phyloP scores from a whole-genome alignment of 2,797 vertebrate species.

The Sardinella longiceps region DNA sequence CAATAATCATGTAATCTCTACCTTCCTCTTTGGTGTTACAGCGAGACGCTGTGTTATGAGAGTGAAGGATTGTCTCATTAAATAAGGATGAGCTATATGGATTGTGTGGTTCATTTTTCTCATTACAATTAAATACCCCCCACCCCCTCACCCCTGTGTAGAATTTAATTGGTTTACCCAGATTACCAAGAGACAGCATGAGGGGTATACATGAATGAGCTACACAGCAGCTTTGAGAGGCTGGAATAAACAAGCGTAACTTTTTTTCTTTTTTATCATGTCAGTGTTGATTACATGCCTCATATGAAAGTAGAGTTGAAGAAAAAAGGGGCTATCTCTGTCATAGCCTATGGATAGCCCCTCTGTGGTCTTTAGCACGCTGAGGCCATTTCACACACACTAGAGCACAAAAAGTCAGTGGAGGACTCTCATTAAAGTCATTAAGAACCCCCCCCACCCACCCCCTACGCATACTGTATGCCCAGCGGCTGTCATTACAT shows the following conservation, averaged over 20 bases:
- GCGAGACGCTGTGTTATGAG: not conserved
- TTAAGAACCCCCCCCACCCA: slow-evolving; percentile 37
- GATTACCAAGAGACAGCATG: not conserved
- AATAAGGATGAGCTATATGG: slow-evolving; percentile 5
- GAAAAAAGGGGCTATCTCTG: not conserved
- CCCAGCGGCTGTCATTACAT: slow-evolving; percentile 53
- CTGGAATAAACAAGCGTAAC: not conserved
- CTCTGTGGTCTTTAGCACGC: slow-evolving; percentile 21
- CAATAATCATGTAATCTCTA: not conserved
- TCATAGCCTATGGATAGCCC: not conserved
- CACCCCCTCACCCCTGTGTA: not conserved
- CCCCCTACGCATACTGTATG: slow-evolving; percentile 29
- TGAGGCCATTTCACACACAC: slow-evolving; percentile 41
- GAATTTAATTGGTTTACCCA: not conserved
- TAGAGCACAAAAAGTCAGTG: slow-evolving; percentile 34
- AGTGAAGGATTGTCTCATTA: slow-evolving; percentile 21
- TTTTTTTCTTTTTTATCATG: not conserved
- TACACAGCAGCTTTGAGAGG: not conserved
- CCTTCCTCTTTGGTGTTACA: not conserved
- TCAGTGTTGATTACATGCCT: not conserved
- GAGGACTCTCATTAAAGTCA: slow-evolving; percentile 36
- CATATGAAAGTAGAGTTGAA: not conserved
- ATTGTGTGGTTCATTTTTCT: slow-evolving; percentile 1
- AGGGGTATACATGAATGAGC: not conserved
- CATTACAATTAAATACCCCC: slow-evolving; percentile 15